Percentiles rank a stretch among this genome's conserved stretches.
phyloP scores from a whole-genome alignment of 1,140 invertebrate genomes.

The Lineus longissimus region DNA sequence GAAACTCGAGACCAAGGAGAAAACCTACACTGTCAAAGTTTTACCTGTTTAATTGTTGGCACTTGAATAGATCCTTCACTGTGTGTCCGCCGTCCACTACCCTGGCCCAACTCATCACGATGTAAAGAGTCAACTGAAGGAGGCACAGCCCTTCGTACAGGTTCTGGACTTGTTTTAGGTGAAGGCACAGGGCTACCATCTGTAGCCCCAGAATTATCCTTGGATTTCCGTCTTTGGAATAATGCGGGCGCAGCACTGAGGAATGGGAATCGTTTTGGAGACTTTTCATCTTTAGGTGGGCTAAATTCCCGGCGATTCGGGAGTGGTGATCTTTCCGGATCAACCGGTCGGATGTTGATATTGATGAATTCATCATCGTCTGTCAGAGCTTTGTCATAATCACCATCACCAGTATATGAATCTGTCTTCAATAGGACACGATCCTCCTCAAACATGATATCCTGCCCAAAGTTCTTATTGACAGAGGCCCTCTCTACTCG shows the following conservation, averaged over 20 bases:
- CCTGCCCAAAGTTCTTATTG: slow-evolving; percentile 14
- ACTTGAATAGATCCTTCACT: slow-evolving; percentile 3
- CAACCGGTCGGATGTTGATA: slow-evolving; percentile 25
- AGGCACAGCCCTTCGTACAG: not conserved
- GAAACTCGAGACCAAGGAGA: too few relatives aligned
- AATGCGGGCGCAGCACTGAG: not conserved
- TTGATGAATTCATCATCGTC: slow-evolving; percentile 21
- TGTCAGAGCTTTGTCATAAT: slow-evolving; percentile 3
- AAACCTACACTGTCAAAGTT: too few relatives aligned
- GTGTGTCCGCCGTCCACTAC: not conserved
- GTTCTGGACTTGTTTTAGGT: not conserved
- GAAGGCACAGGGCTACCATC: not conserved
- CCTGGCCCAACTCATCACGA: not conserved
- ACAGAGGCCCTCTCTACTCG: slow-evolving; percentile 24
- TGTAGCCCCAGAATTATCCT: not conserved
- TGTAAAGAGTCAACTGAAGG: not conserved
- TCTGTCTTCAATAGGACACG: slow-evolving; percentile 16
- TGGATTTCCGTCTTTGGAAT: slow-evolving; percentile 1
- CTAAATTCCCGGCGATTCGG: not conserved
- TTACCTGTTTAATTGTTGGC: not conserved
- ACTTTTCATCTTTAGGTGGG: slow-evolving; percentile 6
- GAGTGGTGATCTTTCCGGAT: not conserved
- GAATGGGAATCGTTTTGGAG: slow-evolving; percentile 1
- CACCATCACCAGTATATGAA: not conserved
- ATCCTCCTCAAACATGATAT: slow-evolving; percentile 29